Conservation (phyloP, 2,113 vertebrate genomes). For the Anoplopoma fimbria region DNA sequence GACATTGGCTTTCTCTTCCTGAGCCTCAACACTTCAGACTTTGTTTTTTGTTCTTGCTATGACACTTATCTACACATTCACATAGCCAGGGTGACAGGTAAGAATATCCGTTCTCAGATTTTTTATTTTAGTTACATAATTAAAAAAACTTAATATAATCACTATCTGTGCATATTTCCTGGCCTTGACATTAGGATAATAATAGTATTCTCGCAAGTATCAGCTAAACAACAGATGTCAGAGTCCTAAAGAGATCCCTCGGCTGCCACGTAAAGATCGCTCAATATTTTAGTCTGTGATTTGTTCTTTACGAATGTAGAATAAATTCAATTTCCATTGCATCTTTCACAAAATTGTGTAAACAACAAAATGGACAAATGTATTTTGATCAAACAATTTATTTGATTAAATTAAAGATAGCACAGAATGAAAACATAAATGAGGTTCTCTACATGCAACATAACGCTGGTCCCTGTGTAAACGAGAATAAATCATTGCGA, state of each 20-base stretch:
- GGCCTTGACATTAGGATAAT: neutral
- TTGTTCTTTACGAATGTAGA: neutral
- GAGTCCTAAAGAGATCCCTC: neutral
- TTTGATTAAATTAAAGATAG: conserved; percentile 15
- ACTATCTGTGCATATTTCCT: neutral
- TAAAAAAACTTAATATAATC: neutral
- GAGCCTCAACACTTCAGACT: no score
- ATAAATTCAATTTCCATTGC: neutral
- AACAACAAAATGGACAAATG: neutral
- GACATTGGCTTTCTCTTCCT: neutral
- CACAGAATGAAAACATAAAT: conserved; percentile 3
- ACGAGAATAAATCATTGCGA: conserved; percentile 9
- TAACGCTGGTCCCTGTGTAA: conserved; percentile 43
- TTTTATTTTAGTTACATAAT: neutral
- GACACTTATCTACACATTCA: neutral
- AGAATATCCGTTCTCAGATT: neutral
- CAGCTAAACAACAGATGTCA: neutral
- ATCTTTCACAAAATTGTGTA: neutral
- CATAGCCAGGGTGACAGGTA: neutral
- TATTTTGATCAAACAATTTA: conserved; percentile 33
- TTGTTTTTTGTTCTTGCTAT: neutral
- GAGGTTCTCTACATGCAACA: neutral
- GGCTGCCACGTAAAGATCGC: neutral
- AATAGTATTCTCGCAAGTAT: neutral
- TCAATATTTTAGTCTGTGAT: neutral